These are phyloP conservation scores for Propithecus deckenii DNA, from an alignment of 2,797 vertebrate genomes.

Conservation along the genomic window DNA sequence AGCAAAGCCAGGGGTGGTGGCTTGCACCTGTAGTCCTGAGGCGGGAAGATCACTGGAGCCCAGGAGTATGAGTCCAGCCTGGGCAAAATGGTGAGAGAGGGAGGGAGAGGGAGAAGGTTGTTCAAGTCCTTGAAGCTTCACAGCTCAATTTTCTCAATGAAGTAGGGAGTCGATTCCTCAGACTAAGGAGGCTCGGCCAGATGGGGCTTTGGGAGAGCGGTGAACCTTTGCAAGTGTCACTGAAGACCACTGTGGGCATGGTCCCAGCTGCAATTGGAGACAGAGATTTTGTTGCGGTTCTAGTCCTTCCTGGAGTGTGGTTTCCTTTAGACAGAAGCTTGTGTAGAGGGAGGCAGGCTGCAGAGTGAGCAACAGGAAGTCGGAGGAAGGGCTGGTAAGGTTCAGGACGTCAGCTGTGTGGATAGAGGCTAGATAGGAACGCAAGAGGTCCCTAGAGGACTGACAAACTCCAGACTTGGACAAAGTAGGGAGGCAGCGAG, in stretches of 20 bases:
- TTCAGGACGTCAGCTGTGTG: background rate
- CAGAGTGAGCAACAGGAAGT: background rate
- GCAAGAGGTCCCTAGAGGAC: background rate
- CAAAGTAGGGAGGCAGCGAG: background rate
- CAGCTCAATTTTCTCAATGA: background rate
- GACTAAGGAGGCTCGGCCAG: fast-evolving
- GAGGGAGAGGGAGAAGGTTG: background rate
- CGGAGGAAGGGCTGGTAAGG: background rate
- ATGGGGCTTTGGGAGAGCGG: background rate
- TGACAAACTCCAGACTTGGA: background rate
- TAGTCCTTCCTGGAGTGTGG: background rate
- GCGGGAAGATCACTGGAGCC: background rate
- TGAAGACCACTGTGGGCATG: background rate
- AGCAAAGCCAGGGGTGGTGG: background rate
- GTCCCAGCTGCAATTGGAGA: background rate
- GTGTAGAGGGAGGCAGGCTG: background rate
- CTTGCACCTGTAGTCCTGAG: background rate
- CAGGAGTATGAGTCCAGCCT: background rate
- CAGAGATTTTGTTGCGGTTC: background rate
- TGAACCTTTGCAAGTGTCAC: background rate
- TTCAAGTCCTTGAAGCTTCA: background rate
- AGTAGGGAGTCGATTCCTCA: background rate
- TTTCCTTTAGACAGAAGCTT: background rate
- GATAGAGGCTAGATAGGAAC: background rate
- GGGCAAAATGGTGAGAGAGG: no score